These are phyloP conservation scores for Ditylenchus weischeri DNA, from an alignment of 2,888 invertebrate species.

Conservation along the genomic window DNA sequence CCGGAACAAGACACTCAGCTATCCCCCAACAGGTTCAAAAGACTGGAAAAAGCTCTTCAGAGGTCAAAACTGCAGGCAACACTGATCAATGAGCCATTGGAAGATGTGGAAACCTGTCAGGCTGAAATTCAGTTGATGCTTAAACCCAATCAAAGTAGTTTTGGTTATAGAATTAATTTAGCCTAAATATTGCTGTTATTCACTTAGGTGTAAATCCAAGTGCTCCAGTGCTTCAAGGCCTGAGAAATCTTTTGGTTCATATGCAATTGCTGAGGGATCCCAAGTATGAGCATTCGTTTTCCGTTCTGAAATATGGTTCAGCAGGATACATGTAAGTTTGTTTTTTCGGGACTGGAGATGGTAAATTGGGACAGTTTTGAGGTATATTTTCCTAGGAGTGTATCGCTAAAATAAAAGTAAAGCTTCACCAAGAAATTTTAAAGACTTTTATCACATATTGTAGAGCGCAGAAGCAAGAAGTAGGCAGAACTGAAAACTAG, in stretches of 20 bases:
- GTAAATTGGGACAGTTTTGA: too few relatives aligned
- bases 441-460: too few relatives aligned
- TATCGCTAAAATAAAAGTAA: too few relatives aligned
- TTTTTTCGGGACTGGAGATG: constrained; percentile 25
- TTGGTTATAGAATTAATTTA: neutral
- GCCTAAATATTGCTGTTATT: neutral
- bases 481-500: too few relatives aligned
- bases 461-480: too few relatives aligned
- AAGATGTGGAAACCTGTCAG: constrained; percentile 8
- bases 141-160: neutral
- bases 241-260: constrained; percentile 7
- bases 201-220: neutral
- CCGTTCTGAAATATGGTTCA: constrained; percentile 32
- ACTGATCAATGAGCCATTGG: neutral
- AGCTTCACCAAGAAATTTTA: too few relatives aligned
- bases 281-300: constrained; percentile 21
- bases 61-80: constrained; percentile 20
- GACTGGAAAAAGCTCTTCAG: constrained; percentile 19
- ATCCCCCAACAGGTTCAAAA: constrained; percentile 20
- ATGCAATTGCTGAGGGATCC: constrained; percentile 20
- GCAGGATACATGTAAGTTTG: constrained; percentile 43
- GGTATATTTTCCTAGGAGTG: too few relatives aligned
- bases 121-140: neutral
- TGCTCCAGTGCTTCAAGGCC: neutral
- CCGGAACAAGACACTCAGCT: constrained; percentile 18